A percentile compares a stretch with the other conserved stretches of the same genome.
Conservation (phyloP, 2,113 vertebrate species). For the Gobius niger region DNA sequence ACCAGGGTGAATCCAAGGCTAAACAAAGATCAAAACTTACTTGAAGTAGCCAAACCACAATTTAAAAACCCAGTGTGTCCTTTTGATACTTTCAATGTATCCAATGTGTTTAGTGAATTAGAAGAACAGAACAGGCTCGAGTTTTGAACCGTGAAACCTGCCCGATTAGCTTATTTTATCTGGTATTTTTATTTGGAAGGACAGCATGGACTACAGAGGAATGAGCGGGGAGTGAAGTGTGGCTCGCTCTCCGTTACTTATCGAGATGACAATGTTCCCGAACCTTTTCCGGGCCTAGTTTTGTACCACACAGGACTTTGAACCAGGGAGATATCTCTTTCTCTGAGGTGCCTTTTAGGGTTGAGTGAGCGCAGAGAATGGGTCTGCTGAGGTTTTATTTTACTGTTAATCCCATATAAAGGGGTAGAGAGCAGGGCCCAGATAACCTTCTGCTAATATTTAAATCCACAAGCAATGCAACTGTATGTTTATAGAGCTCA, state of each 20-base stretch:
- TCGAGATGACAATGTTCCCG: not conserved
- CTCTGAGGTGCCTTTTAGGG: not conserved
- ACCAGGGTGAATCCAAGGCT: no score
- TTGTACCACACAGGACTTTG: not conserved
- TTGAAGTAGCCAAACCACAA: no score
- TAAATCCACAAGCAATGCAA: not conserved
- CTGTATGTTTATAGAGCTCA: not conserved
- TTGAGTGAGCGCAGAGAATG: not conserved
- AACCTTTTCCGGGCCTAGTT: not conserved
- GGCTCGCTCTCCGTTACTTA: not conserved
- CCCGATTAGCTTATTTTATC: not conserved
- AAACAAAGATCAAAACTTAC: no score
- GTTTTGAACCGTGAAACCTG: not conserved
- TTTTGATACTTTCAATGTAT: not conserved
- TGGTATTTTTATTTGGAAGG: not conserved
- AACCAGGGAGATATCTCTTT: not conserved
- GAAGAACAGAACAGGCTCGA: not conserved
- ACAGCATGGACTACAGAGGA: not conserved
- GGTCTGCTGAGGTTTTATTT: not conserved
- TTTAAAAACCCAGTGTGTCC: not conserved
- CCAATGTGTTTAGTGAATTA: not conserved
- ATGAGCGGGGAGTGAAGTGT: constrained; percentile 1
- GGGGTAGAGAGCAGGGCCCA: not conserved
- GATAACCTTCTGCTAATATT: not conserved
- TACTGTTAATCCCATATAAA: not conserved